Percentiles rank a stretch among this genome's conserved stretches.
Conservation (phyloP, 2,113 vertebrate genomes). For the Sterna hirundo region DNA sequence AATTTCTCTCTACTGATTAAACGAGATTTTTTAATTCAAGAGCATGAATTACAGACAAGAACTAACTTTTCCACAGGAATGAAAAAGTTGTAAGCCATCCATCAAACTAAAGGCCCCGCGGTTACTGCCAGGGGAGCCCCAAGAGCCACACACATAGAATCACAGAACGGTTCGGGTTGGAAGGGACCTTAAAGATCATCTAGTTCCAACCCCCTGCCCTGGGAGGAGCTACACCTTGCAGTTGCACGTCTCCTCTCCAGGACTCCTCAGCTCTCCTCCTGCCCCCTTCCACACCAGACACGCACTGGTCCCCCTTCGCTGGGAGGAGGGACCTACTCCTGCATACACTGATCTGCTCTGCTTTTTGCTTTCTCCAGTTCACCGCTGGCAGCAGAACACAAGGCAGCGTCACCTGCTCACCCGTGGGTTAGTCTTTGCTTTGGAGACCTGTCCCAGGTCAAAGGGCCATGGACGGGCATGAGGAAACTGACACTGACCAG, state of each 20-base stretch:
- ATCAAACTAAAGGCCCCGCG: too few relatives aligned
- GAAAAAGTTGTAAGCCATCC: background rate
- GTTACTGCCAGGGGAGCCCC: background rate
- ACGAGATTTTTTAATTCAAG: background rate
- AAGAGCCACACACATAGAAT: too few relatives aligned
- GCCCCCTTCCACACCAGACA: background rate
- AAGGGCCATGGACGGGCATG: accelerated
- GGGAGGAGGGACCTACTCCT: background rate
- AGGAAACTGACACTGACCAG: background rate
- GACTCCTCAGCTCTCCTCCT: background rate
- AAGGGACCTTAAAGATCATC: background rate
- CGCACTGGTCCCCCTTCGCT: accelerated
- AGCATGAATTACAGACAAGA: background rate
- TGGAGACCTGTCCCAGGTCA: background rate
- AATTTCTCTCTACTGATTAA: background rate
- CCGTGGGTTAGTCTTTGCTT: background rate
- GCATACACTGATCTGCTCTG: accelerated
- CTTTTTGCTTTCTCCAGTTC: background rate
- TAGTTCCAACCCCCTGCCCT: background rate
- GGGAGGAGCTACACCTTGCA: background rate
- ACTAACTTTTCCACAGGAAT: background rate
- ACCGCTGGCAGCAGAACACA: background rate
- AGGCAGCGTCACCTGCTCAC: accelerated
- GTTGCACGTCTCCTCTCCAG: background rate
- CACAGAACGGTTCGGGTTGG: background rate